Conservation (phyloP, 1,140 invertebrate species). For the Drosophila insularis region DNA sequence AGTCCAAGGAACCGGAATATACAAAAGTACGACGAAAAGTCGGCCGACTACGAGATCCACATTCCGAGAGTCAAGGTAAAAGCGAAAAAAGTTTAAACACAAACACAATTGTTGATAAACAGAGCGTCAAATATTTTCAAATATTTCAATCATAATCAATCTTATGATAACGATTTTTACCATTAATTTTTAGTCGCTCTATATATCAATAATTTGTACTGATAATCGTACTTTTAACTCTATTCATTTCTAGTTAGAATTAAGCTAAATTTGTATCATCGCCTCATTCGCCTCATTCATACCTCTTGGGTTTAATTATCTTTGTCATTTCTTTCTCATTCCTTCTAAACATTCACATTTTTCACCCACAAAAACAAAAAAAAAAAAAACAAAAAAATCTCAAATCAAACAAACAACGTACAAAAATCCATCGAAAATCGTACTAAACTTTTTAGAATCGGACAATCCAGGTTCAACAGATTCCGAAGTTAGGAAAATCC, state of each 20-base stretch:
- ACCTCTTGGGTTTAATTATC: constrained; percentile 21
- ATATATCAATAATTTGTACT: constrained; percentile 3
- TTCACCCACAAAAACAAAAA: constrained; percentile 30
- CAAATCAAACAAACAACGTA: constrained; percentile 60
- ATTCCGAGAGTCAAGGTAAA: constrained; percentile 91
- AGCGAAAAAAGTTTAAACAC: constrained; percentile 11
- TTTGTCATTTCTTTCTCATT: constrained; percentile 42
- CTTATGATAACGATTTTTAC: too few relatives aligned
- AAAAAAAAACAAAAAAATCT: constrained; percentile 23
- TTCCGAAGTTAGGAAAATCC: constrained; percentile 93
- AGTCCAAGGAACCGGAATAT: constrained; percentile 91
- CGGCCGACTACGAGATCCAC: constrained; percentile 88
- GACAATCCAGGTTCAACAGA: constrained; percentile 93
- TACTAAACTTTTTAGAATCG: constrained; percentile 88
- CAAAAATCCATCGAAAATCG: constrained; percentile 78
- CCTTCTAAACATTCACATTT: constrained; percentile 48
- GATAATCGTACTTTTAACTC: neutral
- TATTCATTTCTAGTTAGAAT: neutral
- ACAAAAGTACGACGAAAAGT: constrained; percentile 92
- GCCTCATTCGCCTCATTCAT: constrained; percentile 17
- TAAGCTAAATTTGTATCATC: constrained; percentile 15
- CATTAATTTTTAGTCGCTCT: neutral
- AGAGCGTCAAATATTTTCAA: neutral
- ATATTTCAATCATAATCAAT: too few relatives aligned
- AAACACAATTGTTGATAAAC: constrained; percentile 3